Evolutionary conservation across 2,113 vertebrate species (phyloP).

Genomic region (Synchiropus splendidus): DNA sequence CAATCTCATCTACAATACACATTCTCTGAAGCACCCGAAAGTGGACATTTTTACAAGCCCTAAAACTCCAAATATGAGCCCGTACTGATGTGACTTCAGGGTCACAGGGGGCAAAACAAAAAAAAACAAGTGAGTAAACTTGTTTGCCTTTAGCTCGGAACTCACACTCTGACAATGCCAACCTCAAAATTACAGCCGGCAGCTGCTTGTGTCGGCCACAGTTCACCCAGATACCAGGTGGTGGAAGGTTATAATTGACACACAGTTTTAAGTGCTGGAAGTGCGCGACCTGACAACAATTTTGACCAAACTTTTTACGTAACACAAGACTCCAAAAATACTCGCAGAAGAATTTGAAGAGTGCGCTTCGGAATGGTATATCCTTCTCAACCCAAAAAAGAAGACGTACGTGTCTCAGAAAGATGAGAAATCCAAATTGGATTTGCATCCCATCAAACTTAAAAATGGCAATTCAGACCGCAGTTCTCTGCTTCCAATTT

Average conservation of each 20-base stretch:
- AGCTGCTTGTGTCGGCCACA: conserved; percentile 25
- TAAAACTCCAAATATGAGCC: conserved; percentile 18
- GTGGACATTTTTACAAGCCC: conserved; percentile 13
- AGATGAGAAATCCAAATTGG: no score
- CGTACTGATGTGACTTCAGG: conserved; percentile 7
- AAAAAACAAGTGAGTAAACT: conserved; percentile 27
- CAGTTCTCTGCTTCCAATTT: conserved; percentile 16
- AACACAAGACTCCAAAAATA: no score
- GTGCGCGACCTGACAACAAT: no score
- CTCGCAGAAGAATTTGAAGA: no score
- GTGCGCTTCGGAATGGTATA: no score
- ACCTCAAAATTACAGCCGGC: conserved; percentile 10
- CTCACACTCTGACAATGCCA: conserved; percentile 7
- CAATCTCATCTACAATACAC: conserved; percentile 16
- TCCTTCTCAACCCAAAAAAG: no score
- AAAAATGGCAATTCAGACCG: conserved; percentile 25
- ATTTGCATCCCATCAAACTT: no score
- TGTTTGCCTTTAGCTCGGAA: conserved; percentile 28
- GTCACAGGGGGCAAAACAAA: conserved; percentile 26
- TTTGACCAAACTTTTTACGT: no score
- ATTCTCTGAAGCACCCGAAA: conserved; percentile 6
- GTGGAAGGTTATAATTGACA: no score
- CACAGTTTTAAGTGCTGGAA: no score
- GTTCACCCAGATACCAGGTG: conserved; percentile 27
- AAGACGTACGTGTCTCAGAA: no score